A percentile compares a stretch with the other conserved stretches of the same genome.
Conservation (phyloP, 2,113 vertebrate genomes). For the Saimiri boliviensis region DNA sequence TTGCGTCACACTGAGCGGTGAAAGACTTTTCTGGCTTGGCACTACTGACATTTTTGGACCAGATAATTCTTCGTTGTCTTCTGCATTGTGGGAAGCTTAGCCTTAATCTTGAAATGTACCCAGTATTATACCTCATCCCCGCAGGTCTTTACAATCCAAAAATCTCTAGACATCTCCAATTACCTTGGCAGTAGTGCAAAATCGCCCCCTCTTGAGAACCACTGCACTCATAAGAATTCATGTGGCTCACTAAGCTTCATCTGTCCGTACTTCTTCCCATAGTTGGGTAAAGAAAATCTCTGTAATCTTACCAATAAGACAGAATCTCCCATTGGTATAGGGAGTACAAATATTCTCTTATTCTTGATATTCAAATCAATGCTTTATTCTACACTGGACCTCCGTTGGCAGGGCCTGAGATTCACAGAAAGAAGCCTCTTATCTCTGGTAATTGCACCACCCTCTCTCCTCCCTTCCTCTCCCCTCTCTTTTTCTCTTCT, state of each 20-base stretch:
- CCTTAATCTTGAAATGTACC: background rate
- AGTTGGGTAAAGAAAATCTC: background rate
- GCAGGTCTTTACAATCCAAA: background rate
- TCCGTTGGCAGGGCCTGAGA: background rate
- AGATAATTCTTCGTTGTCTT: background rate
- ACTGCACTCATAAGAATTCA: background rate
- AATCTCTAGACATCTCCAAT: background rate
- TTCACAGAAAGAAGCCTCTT: background rate
- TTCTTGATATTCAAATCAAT: background rate
- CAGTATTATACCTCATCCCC: background rate
- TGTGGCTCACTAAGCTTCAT: no score
- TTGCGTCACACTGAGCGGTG: background rate
- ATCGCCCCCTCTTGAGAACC: accelerated
- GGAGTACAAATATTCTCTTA: background rate
- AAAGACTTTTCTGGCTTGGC: background rate
- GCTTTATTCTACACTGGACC: background rate
- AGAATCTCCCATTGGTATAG: background rate
- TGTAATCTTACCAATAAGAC: background rate
- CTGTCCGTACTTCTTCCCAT: background rate
- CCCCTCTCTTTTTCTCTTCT: background rate
- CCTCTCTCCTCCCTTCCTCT: background rate
- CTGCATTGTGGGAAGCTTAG: no score
- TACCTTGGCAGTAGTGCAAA: accelerated
- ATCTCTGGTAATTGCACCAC: accelerated
- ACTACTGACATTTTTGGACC: no score